These are phyloP conservation scores for Oreochromis tanganicae DNA, from an alignment of 2,113 vertebrate genomes.

Conservation along the genomic window DNA sequence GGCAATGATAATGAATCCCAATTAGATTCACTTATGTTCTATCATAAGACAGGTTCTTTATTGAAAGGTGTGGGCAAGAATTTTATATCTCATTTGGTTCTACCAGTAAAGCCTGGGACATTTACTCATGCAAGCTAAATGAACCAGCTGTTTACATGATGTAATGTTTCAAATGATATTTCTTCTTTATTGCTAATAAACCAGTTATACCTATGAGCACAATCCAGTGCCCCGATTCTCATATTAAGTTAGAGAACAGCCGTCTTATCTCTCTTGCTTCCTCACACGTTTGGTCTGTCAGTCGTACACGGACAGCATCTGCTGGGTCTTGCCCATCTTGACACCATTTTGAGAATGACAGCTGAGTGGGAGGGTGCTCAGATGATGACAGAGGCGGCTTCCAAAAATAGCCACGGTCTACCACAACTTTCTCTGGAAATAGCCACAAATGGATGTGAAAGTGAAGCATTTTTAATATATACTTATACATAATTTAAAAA, in stretches of 20 bases:
- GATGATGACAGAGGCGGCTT: conserved; percentile 31
- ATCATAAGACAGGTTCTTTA: background rate
- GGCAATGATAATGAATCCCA: background rate
- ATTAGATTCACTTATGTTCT: background rate
- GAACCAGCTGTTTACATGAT: background rate
- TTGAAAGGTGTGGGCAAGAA: background rate
- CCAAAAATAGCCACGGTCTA: conserved; percentile 60
- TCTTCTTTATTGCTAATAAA: background rate
- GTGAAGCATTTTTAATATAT: background rate
- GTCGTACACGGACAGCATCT: background rate
- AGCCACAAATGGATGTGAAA: background rate
- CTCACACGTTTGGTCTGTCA: background rate
- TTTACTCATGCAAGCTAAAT: background rate
- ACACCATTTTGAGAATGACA: conserved; percentile 55
- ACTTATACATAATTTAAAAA: background rate
- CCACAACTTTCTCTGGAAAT: conserved; percentile 27
- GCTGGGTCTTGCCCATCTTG: conserved; percentile 31
- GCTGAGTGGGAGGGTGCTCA: conserved; percentile 50
- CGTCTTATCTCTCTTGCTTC: background rate
- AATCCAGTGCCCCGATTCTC: background rate
- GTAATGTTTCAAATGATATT: background rate
- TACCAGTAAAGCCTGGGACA: background rate
- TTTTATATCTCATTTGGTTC: background rate
- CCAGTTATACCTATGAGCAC: background rate
- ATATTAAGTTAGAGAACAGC: background rate